Percentiles rank a stretch among this genome's conserved stretches.
These are phyloP conservation scores for Caenorhabditis wallacei DNA, from an alignment of 2,888 invertebrate species.

Conservation along the genomic window DNA sequence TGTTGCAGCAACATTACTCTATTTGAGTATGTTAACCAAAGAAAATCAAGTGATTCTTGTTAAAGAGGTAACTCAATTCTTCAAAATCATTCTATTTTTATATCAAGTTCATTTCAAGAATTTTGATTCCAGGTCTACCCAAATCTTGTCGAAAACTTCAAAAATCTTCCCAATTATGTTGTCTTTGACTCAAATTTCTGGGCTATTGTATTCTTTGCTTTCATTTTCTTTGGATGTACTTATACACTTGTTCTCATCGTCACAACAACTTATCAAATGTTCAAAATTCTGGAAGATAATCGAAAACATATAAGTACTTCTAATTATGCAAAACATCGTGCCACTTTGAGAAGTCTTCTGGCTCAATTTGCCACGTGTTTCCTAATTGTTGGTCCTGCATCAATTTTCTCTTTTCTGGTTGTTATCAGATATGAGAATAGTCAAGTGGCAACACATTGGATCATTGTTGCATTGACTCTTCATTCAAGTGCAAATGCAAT, in stretches of 20 bases:
- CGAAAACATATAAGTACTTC: slow-evolving; percentile 46
- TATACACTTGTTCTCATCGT: slow-evolving; percentile 46
- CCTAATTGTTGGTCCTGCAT: slow-evolving; percentile 49
- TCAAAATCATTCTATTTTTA: neutral
- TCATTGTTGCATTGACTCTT: slow-evolving; percentile 37
- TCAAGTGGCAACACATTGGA: slow-evolving; percentile 58
- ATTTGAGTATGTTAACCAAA: slow-evolving; percentile 49
- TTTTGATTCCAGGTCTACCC: slow-evolving; percentile 38
- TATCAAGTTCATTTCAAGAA: neutral
- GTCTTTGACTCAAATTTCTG: slow-evolving; percentile 58
- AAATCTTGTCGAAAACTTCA: slow-evolving; percentile 35
- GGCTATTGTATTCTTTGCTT: slow-evolving; percentile 56
- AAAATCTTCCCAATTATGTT: slow-evolving; percentile 42
- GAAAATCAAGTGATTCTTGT: slow-evolving; percentile 43
- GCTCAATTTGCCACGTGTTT: slow-evolving; percentile 52
- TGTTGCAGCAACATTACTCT: slow-evolving; percentile 35
- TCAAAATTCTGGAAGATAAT: slow-evolving; percentile 42
- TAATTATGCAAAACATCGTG: slow-evolving; percentile 50
- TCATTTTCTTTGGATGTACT: slow-evolving; percentile 52
- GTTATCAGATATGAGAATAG: slow-evolving; percentile 44
- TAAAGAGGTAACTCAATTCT: slow-evolving; percentile 13
- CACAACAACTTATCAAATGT: slow-evolving; percentile 53
- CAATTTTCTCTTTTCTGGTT: slow-evolving; percentile 45
- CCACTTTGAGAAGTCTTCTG: slow-evolving; percentile 51
- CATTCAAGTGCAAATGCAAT: slow-evolving; percentile 55